Evolutionary conservation across 2,888 invertebrate species (phyloP).

Genomic region (Phaonia tiefii): DNA sequence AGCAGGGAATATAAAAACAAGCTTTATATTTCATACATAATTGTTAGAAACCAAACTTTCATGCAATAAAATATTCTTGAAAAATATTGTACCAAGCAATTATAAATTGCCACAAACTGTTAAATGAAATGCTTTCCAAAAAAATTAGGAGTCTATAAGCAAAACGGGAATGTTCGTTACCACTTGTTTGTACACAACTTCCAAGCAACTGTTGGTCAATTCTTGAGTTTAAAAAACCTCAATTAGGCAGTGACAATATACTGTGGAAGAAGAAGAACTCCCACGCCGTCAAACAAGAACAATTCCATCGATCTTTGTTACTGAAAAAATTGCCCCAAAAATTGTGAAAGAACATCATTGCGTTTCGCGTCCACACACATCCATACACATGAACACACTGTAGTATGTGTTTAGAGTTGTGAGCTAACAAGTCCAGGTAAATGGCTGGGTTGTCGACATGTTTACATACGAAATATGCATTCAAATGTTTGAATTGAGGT

Average conservation of each 20-base stretch:
- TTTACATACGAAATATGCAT: too few relatives aligned
- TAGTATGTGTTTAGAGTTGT: too few relatives aligned
- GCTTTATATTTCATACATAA: too few relatives aligned
- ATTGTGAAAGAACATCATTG: conserved; percentile 48
- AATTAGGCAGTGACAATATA: conserved; percentile 56
- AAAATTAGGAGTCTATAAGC: background rate
- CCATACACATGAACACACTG: too few relatives aligned
- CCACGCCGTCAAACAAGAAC: conserved; percentile 47
- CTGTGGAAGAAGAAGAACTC: conserved; percentile 45
- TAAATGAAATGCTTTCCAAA: background rate
- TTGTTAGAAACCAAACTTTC: conserved; percentile 45
- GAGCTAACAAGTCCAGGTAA: too few relatives aligned
- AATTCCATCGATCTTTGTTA: conserved; percentile 31
- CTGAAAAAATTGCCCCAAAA: conserved; percentile 57
- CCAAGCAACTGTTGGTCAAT: background rate
- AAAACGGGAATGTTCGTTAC: background rate
- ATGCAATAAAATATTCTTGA: conserved; percentile 59
- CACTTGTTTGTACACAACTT: background rate
- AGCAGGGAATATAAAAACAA: too few relatives aligned
- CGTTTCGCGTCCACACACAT: too few relatives aligned
- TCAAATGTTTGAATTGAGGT: too few relatives aligned
- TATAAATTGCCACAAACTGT: background rate
- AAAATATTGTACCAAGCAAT: conserved; percentile 44
- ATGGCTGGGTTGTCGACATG: too few relatives aligned
- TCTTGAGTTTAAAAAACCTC: conserved; percentile 34